phyloP scores from a whole-genome alignment of 2,888 invertebrate species.

The Eupithecia inturbata region DNA sequence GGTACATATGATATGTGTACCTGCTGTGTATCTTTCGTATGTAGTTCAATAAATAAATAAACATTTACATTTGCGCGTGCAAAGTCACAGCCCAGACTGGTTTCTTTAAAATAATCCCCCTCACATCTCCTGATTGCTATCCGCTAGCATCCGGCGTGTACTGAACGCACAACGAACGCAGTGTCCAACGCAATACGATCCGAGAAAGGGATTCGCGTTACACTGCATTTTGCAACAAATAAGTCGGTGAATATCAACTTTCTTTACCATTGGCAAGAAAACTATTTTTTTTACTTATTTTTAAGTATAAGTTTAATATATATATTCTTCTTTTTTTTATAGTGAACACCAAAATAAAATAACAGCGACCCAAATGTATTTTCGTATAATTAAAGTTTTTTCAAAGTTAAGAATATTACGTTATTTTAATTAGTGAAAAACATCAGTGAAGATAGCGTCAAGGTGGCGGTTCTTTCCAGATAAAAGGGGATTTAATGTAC shows the following conservation, averaged over 20 bases:
- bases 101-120: not conserved
- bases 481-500: not conserved
- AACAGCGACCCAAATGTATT: too few species aligned
- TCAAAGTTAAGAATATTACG: too few species aligned
- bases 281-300: not conserved
- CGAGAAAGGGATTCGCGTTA: not conserved
- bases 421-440: too few species aligned
- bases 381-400: too few species aligned
- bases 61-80: not conserved
- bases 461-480: not conserved
- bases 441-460: too few species aligned
- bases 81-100: not conserved
- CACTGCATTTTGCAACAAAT: slow-evolving; percentile 8
- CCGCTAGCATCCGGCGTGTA: slow-evolving; percentile 6
- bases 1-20: not conserved
- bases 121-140: slow-evolving; percentile 22
- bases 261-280: not conserved
- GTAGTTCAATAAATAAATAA: not conserved
- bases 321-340: too few species aligned
- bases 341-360: too few species aligned
- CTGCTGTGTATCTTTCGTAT: not conserved
- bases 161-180: not conserved
- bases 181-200: slow-evolving; percentile 2
- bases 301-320: too few species aligned
- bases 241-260: not conserved